phyloP scores from a whole-genome alignment of 2,113 vertebrate genomes.

The Petaurus breviceps region DNA sequence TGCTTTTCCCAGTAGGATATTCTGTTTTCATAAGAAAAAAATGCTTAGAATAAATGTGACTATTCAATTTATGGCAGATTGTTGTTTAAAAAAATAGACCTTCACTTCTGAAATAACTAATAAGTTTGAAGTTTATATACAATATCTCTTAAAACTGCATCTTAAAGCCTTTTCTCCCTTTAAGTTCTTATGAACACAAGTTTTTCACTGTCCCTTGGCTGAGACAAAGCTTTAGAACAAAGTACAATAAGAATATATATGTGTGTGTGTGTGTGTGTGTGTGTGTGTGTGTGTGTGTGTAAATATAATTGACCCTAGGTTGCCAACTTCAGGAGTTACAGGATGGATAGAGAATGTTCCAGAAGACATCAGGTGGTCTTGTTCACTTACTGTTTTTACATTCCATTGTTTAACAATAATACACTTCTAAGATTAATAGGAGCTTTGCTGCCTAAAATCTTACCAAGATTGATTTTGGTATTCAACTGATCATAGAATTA shows the following conservation, averaged over 20 bases:
- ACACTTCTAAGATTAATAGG: background rate
- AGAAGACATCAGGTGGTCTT: background rate
- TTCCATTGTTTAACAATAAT: background rate
- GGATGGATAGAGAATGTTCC: background rate
- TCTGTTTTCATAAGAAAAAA: background rate
- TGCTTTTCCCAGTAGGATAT: background rate
- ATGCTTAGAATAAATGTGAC: background rate
- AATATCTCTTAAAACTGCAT: background rate
- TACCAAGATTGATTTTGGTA: background rate
- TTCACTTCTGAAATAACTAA: background rate
- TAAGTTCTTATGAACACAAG: background rate
- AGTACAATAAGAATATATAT: background rate
- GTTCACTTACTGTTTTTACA: background rate
- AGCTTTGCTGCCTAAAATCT: background rate
- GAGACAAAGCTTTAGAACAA: background rate
- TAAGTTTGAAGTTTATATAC: background rate
- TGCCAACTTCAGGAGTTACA: background rate
- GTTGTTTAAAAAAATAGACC: background rate
- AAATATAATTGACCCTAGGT: background rate
- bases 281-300: too few species aligned
- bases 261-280: too few species aligned
- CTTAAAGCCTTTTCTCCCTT: background rate
- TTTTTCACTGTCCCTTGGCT: too few species aligned
- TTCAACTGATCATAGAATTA: background rate
- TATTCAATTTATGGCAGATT: background rate